These are phyloP conservation scores for Palythoa caribaeorum DNA, from an alignment of 92 coral and sea anemone species.

Conservation along the genomic window DNA sequence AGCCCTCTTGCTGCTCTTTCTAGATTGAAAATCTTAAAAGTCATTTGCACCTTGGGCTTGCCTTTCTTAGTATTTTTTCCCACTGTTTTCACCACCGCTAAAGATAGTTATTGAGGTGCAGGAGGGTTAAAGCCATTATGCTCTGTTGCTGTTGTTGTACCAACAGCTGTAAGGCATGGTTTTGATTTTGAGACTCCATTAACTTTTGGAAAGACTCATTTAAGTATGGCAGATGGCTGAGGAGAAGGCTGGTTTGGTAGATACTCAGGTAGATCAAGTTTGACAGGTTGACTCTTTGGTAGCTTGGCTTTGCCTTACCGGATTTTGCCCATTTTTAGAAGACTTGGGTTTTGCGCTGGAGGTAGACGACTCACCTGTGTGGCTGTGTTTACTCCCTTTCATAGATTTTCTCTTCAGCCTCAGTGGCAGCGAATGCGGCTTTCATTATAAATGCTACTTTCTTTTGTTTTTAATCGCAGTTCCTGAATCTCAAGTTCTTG, in stretches of 20 bases:
- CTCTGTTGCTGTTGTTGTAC: neutral
- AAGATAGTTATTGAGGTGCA: neutral
- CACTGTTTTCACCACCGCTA: neutral
- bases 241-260: too few relatives aligned
- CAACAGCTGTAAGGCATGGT: too few relatives aligned
- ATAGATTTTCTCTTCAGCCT: neutral
- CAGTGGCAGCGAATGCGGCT: neutral
- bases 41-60: neutral
- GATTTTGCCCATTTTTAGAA: neutral
- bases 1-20: neutral
- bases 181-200: too few relatives aligned
- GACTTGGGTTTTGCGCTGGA: conserved; percentile 4
- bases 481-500: neutral
- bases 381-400: conserved; percentile 11
- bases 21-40: neutral
- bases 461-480: neutral
- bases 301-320: too few relatives aligned
- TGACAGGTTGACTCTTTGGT: too few relatives aligned
- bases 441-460: neutral
- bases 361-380: neutral
- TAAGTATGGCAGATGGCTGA: too few relatives aligned
- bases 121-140: neutral
- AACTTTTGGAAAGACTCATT: too few relatives aligned
- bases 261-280: too few relatives aligned
- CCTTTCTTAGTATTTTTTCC: neutral